A percentile compares a stretch with the other conserved stretches of the same genome.
Conservation (phyloP, 2,888 invertebrate species). For the Aphidius colemani region DNA sequence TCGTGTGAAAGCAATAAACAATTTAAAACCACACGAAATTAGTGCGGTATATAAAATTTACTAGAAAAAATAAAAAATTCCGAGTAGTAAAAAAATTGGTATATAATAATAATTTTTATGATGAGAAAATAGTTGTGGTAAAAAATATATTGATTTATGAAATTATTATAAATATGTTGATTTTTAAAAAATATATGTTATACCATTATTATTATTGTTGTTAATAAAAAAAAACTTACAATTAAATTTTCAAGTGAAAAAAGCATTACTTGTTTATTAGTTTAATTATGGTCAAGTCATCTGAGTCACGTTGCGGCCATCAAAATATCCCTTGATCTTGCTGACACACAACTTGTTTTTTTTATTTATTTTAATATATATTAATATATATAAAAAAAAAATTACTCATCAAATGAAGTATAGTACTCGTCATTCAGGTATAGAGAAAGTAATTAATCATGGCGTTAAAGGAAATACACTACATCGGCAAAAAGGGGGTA, state of each 20-base stretch:
- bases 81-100: too few relatives aligned
- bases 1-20: too few relatives aligned
- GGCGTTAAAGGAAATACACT: slow-evolving; percentile 28
- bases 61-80: slow-evolving; percentile 17
- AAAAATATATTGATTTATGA: too few relatives aligned
- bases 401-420: slow-evolving; percentile 9
- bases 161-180: too few relatives aligned
- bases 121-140: too few relatives aligned
- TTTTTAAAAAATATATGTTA: too few relatives aligned
- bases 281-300: slow-evolving; percentile 7
- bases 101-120: too few relatives aligned
- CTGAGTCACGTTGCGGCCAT: slow-evolving; percentile 13
- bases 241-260: slow-evolving; percentile 3
- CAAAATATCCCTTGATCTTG: slow-evolving; percentile 1
- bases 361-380: not conserved
- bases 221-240: not conserved
- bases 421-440: slow-evolving; percentile 30
- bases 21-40: too few relatives aligned
- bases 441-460: slow-evolving; percentile 38
- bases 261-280: not conserved
- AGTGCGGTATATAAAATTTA: not conserved
- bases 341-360: not conserved
- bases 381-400: slow-evolving; percentile 7
- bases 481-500: slow-evolving; percentile 8
- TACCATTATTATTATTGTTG: too few relatives aligned